phyloP scores from a whole-genome alignment of 2,888 invertebrate species.

The Lochmaea capreae region DNA sequence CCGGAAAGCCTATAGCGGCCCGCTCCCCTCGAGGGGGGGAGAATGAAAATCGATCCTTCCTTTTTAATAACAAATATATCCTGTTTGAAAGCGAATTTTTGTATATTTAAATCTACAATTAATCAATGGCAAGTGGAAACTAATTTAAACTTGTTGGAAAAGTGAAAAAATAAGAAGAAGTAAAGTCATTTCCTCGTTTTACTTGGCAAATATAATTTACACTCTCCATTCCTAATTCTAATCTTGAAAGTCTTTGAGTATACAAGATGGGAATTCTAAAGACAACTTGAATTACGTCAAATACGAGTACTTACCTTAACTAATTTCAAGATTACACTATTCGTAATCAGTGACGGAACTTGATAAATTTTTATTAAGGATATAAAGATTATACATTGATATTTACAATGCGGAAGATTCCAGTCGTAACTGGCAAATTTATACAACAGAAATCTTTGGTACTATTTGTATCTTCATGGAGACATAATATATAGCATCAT shows the following conservation, averaged over 20 bases:
- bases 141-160: neutral
- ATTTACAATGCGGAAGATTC: no score
- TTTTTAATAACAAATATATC: no score
- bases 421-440: no score
- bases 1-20: no score
- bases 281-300: conserved; percentile 4
- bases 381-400: neutral
- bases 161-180: neutral
- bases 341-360: neutral
- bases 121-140: neutral
- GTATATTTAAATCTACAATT: neutral
- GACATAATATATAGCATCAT: no score
- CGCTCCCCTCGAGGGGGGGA: no score
- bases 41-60: no score
- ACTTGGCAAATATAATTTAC: conserved; percentile 12
- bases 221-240: conserved; percentile 2
- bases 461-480: no score
- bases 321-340: conserved; percentile 12
- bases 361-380: neutral
- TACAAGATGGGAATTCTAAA: conserved; percentile 3
- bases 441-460: no score
- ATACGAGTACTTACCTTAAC: conserved; percentile 10
- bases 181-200: neutral
- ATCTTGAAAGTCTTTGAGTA: conserved; percentile 1
- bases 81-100: no score